Conservation (phyloP, 2,113 vertebrate species). For the Ginglymostoma cirratum region DNA sequence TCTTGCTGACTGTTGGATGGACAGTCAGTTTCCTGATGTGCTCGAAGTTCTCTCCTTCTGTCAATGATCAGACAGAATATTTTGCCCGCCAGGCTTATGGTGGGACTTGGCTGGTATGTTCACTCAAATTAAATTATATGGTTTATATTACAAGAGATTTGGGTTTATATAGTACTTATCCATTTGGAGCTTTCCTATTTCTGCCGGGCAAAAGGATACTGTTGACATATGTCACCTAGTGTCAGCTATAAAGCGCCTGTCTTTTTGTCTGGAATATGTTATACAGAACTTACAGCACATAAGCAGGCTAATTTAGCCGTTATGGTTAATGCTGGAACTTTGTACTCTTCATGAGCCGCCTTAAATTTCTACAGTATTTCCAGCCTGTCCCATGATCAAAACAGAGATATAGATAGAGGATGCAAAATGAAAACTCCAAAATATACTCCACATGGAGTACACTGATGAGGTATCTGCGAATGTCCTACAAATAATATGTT, state of each 20-base stretch:
- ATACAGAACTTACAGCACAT: background rate
- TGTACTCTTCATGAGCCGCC: background rate
- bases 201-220: background rate
- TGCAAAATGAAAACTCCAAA: background rate
- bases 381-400: background rate
- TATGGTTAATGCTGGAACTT: background rate
- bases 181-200: background rate
- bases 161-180: background rate
- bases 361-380: background rate
- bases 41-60: background rate
- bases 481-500: background rate
- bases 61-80: background rate
- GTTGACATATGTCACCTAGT: background rate
- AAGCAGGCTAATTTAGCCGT: background rate
- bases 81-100: background rate
- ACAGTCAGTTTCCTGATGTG: background rate
- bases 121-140: background rate
- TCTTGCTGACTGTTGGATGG: background rate
- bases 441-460: background rate
- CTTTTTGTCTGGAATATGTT: background rate
- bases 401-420: background rate
- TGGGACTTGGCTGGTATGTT: background rate
- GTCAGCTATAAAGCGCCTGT: background rate
- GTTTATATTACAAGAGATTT: background rate
- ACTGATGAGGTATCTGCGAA: background rate